Conservation (phyloP, 2,888 invertebrate genomes). For the Caenorhabditis macrosperma region DNA sequence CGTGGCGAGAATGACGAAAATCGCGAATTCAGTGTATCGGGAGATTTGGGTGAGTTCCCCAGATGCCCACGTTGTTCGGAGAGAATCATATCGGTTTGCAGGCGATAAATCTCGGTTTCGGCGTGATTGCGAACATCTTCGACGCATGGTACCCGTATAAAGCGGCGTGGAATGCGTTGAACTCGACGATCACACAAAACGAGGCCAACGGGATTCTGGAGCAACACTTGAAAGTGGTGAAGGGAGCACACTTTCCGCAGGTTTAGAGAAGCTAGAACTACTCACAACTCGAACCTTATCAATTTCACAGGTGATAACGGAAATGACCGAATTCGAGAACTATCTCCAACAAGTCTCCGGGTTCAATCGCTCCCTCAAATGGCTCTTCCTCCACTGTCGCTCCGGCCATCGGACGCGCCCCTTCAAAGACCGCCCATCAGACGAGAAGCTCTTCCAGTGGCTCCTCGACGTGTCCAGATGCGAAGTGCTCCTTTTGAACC, state of each 20-base stretch:
- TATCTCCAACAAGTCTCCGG: constrained; percentile 57
- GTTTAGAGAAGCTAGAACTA: no score
- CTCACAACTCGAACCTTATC: no score
- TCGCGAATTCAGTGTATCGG: constrained; percentile 96
- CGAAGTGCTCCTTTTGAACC: constrained; percentile 41
- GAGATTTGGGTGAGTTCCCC: constrained; percentile 99
- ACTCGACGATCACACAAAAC: no score
- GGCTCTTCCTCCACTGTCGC: constrained; percentile 60
- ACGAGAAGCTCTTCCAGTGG: constrained; percentile 40
- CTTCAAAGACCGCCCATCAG: constrained; percentile 26
- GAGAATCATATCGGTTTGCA: constrained; percentile 72
- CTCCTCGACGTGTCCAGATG: constrained; percentile 47
- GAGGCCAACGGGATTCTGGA: constrained; percentile 26
- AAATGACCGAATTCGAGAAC: constrained; percentile 52
- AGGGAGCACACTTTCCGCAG: constrained; percentile 16
- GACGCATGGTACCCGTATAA: constrained; percentile 96
- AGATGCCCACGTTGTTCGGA: no score
- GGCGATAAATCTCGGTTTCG: constrained; percentile 94
- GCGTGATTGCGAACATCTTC: constrained; percentile 90
- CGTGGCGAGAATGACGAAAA: constrained; percentile 92
- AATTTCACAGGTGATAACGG: constrained; percentile 29
- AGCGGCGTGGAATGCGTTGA: constrained; percentile 91
- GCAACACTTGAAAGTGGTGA: constrained; percentile 27
- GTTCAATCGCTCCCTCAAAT: constrained; percentile 59
- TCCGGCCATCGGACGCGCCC: neutral